Percentiles rank a stretch among this genome's conserved stretches.
phyloP scores from a whole-genome alignment of 2,888 invertebrate species.

The Himalopsyche anomala region DNA sequence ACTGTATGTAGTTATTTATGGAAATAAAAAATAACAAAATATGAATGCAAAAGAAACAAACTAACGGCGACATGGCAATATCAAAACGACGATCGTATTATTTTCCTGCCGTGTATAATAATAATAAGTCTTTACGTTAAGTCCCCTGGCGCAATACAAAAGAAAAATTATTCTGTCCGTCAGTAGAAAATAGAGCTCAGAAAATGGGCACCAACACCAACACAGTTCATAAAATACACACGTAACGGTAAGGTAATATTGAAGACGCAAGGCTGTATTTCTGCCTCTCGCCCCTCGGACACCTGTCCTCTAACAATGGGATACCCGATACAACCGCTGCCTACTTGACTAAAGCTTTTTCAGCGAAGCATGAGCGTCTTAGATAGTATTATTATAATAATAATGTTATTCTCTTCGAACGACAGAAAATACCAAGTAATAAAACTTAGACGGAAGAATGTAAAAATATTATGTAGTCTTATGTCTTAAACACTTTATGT shows the following conservation, averaged over 20 bases:
- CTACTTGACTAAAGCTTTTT: constrained; percentile 13
- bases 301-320: constrained; percentile 13
- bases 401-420: no score
- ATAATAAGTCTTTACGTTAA: no score
- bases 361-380: background rate
- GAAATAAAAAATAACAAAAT: no score
- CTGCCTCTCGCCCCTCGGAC: constrained; percentile 17
- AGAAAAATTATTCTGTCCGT: background rate
- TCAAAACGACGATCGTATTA: no score
- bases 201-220: background rate
- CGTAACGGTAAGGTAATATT: constrained; percentile 24
- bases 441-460: no score
- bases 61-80: no score
- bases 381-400: background rate
- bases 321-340: constrained; percentile 42
- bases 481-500: no score
- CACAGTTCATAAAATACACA: background rate
- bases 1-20: no score
- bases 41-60: no score
- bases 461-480: no score
- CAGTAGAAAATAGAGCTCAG: constrained; percentile 16
- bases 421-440: no score
- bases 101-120: no score
- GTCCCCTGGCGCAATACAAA: background rate
- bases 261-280: constrained; percentile 39